phyloP scores from a whole-genome alignment of 2,888 invertebrate genomes.

The Agrilus biguttatus region DNA sequence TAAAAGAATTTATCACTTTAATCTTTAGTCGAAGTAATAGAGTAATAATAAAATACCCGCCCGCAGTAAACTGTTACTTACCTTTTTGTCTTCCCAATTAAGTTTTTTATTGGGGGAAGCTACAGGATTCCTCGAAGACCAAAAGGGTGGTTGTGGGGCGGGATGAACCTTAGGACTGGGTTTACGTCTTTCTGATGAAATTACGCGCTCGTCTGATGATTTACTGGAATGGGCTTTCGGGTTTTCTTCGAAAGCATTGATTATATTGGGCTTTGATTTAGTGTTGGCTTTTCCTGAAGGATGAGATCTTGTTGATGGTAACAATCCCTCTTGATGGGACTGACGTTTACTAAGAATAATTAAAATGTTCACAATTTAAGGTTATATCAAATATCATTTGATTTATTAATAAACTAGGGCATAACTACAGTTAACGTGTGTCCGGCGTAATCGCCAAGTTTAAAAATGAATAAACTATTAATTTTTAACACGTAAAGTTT shows the following conservation, averaged over 20 bases:
- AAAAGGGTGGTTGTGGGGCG: slow-evolving; percentile 35
- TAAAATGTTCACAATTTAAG: not conserved
- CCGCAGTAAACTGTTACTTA: slow-evolving; percentile 5
- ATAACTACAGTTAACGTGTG: too few species aligned
- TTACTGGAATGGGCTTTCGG: not conserved
- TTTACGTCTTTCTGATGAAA: slow-evolving; percentile 15
- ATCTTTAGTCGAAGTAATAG: too few species aligned
- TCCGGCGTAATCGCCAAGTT: too few species aligned
- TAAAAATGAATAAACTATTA: too few species aligned
- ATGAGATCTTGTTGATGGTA: slow-evolving; percentile 4
- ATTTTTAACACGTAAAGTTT: too few species aligned
- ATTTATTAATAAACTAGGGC: too few species aligned
- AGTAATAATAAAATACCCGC: too few species aligned
- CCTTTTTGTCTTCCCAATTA: slow-evolving; percentile 56
- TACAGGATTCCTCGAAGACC: slow-evolving; percentile 49
- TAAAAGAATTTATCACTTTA: slow-evolving; percentile 15
- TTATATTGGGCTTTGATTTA: slow-evolving; percentile 11
- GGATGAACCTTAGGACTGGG: slow-evolving; percentile 33
- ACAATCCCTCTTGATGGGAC: slow-evolving; percentile 11
- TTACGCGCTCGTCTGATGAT: slow-evolving; percentile 8
- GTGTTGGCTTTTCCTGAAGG: slow-evolving; percentile 13
- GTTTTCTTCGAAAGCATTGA: too few species aligned
- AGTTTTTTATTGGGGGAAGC: slow-evolving; percentile 62
- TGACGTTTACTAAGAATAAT: slow-evolving; percentile 8
- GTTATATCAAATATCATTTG: too few species aligned